These are phyloP conservation scores for Congeria kusceri DNA, from an alignment of 2,888 invertebrate genomes.

Conservation along the genomic window DNA sequence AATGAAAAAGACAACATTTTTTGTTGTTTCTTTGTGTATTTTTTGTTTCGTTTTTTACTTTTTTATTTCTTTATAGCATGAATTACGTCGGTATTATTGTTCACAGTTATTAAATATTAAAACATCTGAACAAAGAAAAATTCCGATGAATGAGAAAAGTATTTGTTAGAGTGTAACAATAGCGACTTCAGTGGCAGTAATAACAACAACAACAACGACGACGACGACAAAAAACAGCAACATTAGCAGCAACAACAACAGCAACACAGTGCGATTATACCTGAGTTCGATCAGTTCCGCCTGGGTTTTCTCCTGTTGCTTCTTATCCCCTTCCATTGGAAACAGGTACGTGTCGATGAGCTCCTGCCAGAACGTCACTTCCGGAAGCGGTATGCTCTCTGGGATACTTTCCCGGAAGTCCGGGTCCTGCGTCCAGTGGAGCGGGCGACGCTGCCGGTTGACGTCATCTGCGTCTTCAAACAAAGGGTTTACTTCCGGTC, in stretches of 20 bases:
- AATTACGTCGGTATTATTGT: too few relatives aligned
- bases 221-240: background rate
- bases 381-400: conserved; percentile 84
- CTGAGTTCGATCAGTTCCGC: conserved; percentile 59
- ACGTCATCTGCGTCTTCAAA: conserved; percentile 50
- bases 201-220: background rate
- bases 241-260: background rate
- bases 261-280: conserved; percentile 13
- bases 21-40: too few relatives aligned
- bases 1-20: too few relatives aligned
- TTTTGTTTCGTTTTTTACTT: too few relatives aligned
- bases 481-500: conserved; percentile 67
- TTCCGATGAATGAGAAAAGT: too few relatives aligned
- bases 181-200: background rate
- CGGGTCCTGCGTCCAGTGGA: conserved; percentile 70
- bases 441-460: background rate
- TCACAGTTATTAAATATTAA: too few relatives aligned
- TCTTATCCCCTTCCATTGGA: conserved; percentile 96
- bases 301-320: conserved; percentile 82
- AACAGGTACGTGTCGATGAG: conserved; percentile 96
- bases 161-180: too few relatives aligned
- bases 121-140: too few relatives aligned
- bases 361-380: conserved; percentile 97
- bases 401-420: conserved; percentile 56
- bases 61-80: too few relatives aligned